Conservation (phyloP, 2,888 invertebrate species). For the Parnassius glacialis region DNA sequence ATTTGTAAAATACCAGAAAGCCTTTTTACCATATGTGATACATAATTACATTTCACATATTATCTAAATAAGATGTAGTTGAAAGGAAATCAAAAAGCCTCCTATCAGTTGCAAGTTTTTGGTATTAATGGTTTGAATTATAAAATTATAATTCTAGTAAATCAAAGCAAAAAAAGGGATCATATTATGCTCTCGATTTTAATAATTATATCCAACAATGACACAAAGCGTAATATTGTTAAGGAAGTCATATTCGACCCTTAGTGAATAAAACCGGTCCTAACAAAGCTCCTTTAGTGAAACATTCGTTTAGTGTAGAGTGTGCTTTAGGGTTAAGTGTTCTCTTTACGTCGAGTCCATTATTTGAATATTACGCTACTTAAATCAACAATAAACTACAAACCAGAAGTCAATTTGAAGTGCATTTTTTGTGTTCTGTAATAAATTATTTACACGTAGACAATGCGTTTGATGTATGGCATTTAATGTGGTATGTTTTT, state of each 20-base stretch:
- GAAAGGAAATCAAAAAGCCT: too few relatives aligned
- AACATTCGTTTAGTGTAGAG: slow-evolving; percentile 10
- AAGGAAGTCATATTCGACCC: slow-evolving; percentile 10
- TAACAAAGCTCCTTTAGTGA: slow-evolving; percentile 20
- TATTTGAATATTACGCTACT: slow-evolving; percentile 61
- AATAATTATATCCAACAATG: slow-evolving; percentile 20
- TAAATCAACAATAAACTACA: slow-evolving; percentile 49
- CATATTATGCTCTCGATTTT: slow-evolving; percentile 6
- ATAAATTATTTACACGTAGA: slow-evolving; percentile 35
- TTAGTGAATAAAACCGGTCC: slow-evolving; percentile 30
- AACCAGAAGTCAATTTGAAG: slow-evolving; percentile 46
- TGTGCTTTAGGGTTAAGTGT: slow-evolving; percentile 34
- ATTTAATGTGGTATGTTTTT: slow-evolving; percentile 30
- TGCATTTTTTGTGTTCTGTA: slow-evolving; percentile 33
- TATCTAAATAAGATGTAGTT: too few relatives aligned
- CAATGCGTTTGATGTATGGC: slow-evolving; percentile 36
- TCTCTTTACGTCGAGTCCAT: slow-evolving; percentile 43
- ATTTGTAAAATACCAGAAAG: too few relatives aligned
- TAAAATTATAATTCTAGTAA: neutral
- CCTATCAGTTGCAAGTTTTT: neutral
- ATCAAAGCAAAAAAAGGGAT: slow-evolving; percentile 1
- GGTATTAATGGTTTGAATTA: slow-evolving; percentile 4
- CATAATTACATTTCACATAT: too few relatives aligned
- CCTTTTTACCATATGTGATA: too few relatives aligned
- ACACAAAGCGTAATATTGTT: slow-evolving; percentile 19